Evolutionary conservation across 2,888 invertebrate species (phyloP).

Genomic region (Desoria tigrina): DNA sequence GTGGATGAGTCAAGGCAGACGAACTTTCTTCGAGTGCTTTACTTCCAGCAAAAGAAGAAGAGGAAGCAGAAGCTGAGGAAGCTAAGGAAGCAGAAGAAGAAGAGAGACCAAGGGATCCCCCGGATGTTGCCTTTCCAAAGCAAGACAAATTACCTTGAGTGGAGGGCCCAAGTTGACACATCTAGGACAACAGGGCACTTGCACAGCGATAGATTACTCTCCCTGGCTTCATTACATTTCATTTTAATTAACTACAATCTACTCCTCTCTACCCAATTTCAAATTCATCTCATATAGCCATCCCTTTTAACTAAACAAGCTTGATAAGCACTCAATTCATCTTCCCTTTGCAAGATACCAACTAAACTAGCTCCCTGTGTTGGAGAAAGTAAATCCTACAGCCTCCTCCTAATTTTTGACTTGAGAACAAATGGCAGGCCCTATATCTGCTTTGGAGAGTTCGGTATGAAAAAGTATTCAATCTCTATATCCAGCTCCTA

Average conservation of each 20-base stretch:
- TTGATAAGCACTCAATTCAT: conserved; percentile 13
- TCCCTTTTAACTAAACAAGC: conserved; percentile 17
- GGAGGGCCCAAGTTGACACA: conserved; percentile 17
- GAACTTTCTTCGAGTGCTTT: too few relatives aligned
- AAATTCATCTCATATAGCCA: conserved; percentile 11
- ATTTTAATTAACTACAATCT: conserved; percentile 19
- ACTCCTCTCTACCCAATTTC: not conserved
- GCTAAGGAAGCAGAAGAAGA: too few relatives aligned
- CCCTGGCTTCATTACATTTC: conserved; percentile 22
- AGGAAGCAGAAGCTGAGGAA: too few relatives aligned
- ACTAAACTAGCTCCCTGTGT: conserved; percentile 9
- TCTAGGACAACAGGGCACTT: conserved; percentile 16
- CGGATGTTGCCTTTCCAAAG: conserved; percentile 1
- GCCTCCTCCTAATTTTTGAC: too few relatives aligned
- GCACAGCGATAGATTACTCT: conserved; percentile 10
- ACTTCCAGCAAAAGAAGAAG: too few relatives aligned
- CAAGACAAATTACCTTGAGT: conserved; percentile 10
- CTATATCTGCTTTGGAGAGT: too few relatives aligned
- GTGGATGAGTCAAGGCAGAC: conserved; percentile 7
- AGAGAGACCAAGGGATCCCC: too few relatives aligned
- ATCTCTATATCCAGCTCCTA: too few relatives aligned
- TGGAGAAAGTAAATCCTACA: too few relatives aligned
- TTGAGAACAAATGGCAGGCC: too few relatives aligned
- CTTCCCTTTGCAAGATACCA: conserved; percentile 1
- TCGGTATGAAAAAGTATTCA: too few relatives aligned